phyloP scores from a whole-genome alignment of 30 jellyfish, hydroid and myxozoan species.

The Chrysaora quinquecirrha region DNA sequence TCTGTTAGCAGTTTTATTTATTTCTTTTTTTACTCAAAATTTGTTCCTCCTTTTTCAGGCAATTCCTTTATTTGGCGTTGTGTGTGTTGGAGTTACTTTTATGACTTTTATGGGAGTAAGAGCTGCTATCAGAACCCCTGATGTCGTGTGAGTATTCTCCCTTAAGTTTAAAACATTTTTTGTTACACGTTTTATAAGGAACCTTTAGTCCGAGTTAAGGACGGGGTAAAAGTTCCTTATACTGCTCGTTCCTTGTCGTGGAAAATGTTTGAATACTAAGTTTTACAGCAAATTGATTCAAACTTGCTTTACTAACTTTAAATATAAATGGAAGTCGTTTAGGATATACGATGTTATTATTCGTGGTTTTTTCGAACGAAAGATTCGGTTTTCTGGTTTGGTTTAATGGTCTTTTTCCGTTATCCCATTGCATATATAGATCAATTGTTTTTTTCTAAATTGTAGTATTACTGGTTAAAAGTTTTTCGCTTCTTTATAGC shows the following conservation, averaged over 20 bases:
- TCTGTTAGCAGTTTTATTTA: too few species aligned
- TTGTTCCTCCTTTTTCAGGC: not conserved
- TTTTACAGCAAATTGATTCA: too few species aligned
- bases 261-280: too few species aligned
- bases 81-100: not conserved
- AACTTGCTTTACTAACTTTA: not conserved
- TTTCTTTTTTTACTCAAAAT: too few species aligned
- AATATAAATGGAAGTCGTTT: too few species aligned
- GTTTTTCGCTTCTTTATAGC: not conserved
- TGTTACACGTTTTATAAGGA: too few species aligned
- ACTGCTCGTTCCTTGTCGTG: not conserved
- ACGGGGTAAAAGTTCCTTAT: too few species aligned
- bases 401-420: not conserved
- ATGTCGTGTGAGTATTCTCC: not conserved
- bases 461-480: not conserved
- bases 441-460: not conserved
- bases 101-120: slow-evolving; percentile 1
- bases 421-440: not conserved
- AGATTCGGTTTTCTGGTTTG: not conserved
- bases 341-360: not conserved
- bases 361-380: not conserved
- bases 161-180: not conserved
- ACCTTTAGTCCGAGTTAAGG: too few species aligned
- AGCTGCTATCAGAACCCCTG: not conserved
- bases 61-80: slow-evolving; percentile 2